A percentile compares a stretch with the other conserved stretches of the same genome.
Evolutionary conservation across 2,888 invertebrate species (phyloP).

Genomic region (Nomada ferruginata): DNA sequence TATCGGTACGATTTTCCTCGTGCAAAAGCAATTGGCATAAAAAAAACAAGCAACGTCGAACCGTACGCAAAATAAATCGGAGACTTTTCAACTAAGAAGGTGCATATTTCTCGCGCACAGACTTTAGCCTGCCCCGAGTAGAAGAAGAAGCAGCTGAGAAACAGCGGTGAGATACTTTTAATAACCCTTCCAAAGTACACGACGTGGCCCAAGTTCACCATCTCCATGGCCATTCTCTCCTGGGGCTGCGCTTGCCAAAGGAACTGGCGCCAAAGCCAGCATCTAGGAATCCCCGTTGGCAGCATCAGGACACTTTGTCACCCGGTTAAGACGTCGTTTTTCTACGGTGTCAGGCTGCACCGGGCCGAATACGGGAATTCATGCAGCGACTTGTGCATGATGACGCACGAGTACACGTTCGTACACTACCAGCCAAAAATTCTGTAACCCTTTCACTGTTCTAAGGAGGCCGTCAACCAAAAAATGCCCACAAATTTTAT

Average conservation of each 20-base stretch:
- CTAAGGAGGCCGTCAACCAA: too few relatives aligned
- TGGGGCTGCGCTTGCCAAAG: constrained; percentile 22
- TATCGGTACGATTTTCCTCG: too few relatives aligned
- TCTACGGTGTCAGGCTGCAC: constrained; percentile 45
- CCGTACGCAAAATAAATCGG: constrained; percentile 50
- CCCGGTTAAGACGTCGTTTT: constrained; percentile 72
- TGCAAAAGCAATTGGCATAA: background rate
- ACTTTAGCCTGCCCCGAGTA: constrained; percentile 18
- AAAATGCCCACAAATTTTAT: too few relatives aligned
- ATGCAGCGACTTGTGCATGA: constrained; percentile 1
- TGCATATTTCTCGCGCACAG: constrained; percentile 40
- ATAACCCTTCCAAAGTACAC: constrained; percentile 54
- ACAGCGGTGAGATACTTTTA: constrained; percentile 56
- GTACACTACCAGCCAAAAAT: too few relatives aligned
- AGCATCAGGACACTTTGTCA: constrained; percentile 74
- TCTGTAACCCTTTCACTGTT: too few relatives aligned
- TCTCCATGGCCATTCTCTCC: constrained; percentile 52
- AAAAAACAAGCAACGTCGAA: constrained; percentile 5
- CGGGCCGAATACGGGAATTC: constrained; percentile 36
- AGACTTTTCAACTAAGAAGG: constrained; percentile 52
- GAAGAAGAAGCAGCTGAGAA: constrained; percentile 32
- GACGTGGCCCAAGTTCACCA: constrained; percentile 29
- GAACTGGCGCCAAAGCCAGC: constrained; percentile 45
- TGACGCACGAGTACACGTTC: too few relatives aligned
- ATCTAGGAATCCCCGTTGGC: constrained; percentile 69